Conservation (phyloP, 2,113 vertebrate genomes). For the Arothron firmamentum region DNA sequence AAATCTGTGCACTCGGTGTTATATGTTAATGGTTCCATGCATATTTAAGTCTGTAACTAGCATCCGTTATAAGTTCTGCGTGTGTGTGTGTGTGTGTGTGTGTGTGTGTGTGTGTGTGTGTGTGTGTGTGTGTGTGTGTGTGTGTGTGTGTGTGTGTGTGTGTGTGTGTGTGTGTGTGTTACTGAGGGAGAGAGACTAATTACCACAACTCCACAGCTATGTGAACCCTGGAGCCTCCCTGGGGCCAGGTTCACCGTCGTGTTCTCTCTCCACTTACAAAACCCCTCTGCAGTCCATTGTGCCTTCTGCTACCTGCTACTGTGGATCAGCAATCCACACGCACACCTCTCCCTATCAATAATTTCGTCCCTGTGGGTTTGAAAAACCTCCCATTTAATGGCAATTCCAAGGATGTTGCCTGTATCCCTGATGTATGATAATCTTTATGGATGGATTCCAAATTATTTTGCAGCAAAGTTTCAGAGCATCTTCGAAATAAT, state of each 20-base stretch:
- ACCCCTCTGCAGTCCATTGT: conserved; percentile 33
- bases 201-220: conserved; percentile 29
- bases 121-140: conserved; percentile 10
- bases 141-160: conserved; percentile 7
- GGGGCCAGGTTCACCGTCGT: conserved; percentile 41
- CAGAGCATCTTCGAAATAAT: conserved; percentile 19
- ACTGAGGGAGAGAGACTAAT: conserved; percentile 14
- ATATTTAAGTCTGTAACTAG: conserved; percentile 9
- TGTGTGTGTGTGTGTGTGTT: conserved; percentile 17
- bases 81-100: conserved; percentile 9
- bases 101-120: neutral
- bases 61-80: conserved; percentile 9
- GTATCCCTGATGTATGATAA: neutral
- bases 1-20: conserved; percentile 2
- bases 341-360: conserved; percentile 3
- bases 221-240: conserved; percentile 42
- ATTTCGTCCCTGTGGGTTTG: conserved; percentile 26
- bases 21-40: conserved; percentile 22
- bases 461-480: neutral
- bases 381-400: conserved; percentile 19
- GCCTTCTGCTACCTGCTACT: conserved; percentile 19
- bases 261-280: conserved; percentile 48
- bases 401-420: conserved; percentile 2
- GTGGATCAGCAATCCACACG: conserved; percentile 3
- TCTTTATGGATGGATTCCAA: neutral